A percentile compares a stretch with the other conserved stretches of the same genome.
Conservation (phyloP, 2,113 vertebrate species). For the Ariopsis seemanni region DNA sequence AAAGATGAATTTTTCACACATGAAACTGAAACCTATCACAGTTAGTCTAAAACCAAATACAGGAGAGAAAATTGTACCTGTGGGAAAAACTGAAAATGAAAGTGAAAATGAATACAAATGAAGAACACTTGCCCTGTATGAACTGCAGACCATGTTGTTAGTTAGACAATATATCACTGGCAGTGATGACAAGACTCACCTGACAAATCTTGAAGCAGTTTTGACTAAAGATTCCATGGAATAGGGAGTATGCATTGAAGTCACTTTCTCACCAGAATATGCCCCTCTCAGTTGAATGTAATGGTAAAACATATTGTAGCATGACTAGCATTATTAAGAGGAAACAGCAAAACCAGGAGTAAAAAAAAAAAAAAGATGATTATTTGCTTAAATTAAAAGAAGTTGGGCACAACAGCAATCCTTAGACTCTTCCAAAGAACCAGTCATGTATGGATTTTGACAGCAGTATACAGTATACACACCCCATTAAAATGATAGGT, state of each 20-base stretch:
- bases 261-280: too few species aligned
- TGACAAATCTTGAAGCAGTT: conserved; percentile 22
- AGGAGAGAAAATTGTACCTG: neutral
- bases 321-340: too few species aligned
- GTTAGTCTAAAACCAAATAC: neutral
- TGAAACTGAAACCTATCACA: neutral
- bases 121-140: neutral
- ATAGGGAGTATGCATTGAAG: neutral
- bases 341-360: too few species aligned
- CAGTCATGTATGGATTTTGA: too few species aligned
- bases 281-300: too few species aligned
- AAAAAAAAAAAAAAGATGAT: too few species aligned
- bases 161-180: conserved; percentile 22
- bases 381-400: too few species aligned
- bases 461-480: too few species aligned
- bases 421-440: too few species aligned
- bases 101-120: neutral
- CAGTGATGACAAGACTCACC: neutral
- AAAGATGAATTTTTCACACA: conserved; percentile 24
- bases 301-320: too few species aligned
- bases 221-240: conserved; percentile 9
- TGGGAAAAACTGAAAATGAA: neutral
- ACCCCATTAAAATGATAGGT: too few species aligned
- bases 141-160: neutral
- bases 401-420: too few species aligned